These are phyloP conservation scores for Phoeniculus purpureus DNA, from an alignment of 2,797 vertebrate genomes.

Conservation along the genomic window DNA sequence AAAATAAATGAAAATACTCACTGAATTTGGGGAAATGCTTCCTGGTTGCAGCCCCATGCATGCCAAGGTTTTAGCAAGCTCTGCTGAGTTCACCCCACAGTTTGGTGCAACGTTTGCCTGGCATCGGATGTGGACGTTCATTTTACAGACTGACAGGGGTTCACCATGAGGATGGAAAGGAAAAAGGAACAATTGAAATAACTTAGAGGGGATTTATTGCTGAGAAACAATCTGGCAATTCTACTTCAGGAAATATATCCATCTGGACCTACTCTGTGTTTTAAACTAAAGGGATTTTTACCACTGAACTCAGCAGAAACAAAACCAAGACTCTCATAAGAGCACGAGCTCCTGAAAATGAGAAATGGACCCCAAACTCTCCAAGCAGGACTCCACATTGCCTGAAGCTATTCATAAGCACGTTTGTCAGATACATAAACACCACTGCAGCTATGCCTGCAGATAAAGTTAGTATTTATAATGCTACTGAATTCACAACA, in stretches of 20 bases:
- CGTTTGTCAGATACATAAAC: neutral
- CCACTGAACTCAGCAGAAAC: neutral
- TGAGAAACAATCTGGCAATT: neutral
- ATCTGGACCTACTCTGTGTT: neutral
- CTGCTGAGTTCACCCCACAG: conserved; percentile 93
- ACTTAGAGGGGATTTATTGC: neutral
- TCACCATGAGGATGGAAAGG: neutral
- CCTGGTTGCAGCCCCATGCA: conserved; percentile 94
- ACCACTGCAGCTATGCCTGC: neutral
- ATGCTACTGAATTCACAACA: neutral
- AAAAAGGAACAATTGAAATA: conserved; percentile 10
- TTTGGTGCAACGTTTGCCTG: conserved; percentile 93
- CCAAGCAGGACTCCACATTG: neutral
- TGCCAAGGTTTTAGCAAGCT: conserved; percentile 91
- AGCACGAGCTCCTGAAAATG: neutral
- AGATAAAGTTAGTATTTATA: neutral
- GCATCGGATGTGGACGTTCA: conserved; percentile 96
- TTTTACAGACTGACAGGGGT: conserved; percentile 88
- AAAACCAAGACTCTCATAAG: neutral
- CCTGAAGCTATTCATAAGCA: neutral
- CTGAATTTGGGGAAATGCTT: conserved; percentile 83
- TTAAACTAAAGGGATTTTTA: neutral
- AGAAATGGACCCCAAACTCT: neutral
- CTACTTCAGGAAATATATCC: neutral
- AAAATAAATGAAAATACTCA: conserved; percentile 36